Evolutionary conservation across 2,888 invertebrate genomes (phyloP).

Genomic region (Cordylochernes scorpioides): DNA sequence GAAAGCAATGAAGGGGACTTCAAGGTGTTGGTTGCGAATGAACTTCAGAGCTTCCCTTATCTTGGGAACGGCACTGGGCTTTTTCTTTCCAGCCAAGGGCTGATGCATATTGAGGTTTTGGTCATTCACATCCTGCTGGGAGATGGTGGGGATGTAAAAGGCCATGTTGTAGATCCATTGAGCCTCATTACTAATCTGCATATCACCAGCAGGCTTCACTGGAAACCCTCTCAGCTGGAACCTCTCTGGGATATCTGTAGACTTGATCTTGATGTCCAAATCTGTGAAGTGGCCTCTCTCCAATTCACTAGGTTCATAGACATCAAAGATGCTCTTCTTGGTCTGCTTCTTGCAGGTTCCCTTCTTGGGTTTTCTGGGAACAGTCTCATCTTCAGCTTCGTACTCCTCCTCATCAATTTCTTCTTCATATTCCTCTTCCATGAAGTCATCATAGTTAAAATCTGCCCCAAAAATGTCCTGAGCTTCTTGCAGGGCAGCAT

Average conservation of each 20-base stretch:
- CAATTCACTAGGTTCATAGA: constrained; percentile 88
- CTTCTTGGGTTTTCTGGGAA: constrained; percentile 13
- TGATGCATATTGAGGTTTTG: constrained; percentile 18
- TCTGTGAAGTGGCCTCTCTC: constrained; percentile 88
- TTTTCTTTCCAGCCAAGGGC: constrained; percentile 14
- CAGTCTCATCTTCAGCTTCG: constrained; percentile 39
- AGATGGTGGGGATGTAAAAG: constrained; percentile 54
- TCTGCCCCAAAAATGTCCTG: constrained; percentile 99
- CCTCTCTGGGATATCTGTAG: constrained; percentile 28
- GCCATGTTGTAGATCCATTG: constrained; percentile 92
- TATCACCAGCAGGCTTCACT: constrained; percentile 36
- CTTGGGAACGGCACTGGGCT: constrained; percentile 34
- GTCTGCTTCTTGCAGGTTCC: constrained; percentile 16
- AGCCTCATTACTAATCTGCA: constrained; percentile 73
- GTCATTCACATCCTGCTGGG: constrained; percentile 32
- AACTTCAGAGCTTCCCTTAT: constrained; percentile 81
- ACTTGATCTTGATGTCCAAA: constrained; percentile 48
- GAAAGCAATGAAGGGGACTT: constrained; percentile 84
- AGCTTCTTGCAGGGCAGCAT: constrained; percentile 79
- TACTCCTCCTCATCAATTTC: constrained; percentile 35
- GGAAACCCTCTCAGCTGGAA: constrained; percentile 49
- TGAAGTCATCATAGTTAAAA: constrained; percentile 28
- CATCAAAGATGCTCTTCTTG: constrained; percentile 22
- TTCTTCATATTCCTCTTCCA: constrained; percentile 49
- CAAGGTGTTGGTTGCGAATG: constrained; percentile 76